Base-by-base conservation (phyloP, 2,797 vertebrate species). In the Pipistrellus kuhlii region DNA sequence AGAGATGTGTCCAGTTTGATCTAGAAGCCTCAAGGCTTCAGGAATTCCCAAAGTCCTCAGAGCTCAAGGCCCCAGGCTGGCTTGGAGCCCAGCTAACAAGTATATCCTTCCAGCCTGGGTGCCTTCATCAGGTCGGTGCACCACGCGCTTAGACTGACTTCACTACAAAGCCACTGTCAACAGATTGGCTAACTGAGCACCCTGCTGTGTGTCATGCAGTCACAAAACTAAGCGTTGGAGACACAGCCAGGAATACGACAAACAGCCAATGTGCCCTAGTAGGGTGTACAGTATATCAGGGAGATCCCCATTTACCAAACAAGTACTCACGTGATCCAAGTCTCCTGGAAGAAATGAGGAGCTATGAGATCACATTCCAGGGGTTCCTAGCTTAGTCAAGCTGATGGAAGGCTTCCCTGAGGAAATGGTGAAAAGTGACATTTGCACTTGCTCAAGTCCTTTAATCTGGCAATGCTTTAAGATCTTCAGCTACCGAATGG, bases 341-440 rank as follows among this genome's bases (percentile, higher is more conserved):
- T 62, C n/a, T 83, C 55, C 59, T n/a, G 46, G 25, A 59, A 96
- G 82, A 91, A 93, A 76, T 12, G 21, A 78, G 64, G 30, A 73
- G 57, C 46, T 57, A 41, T 51, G 51, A 89, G 25, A 77, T 68
- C 32, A 18, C 8, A 14, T 53, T 81, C 35, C 0, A 72, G 87
- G 53, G 25, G 15, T 41, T 78, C 44, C 41, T 83, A 78, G 94
- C 17, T 89, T 44, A 17, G n/a, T 46, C 18, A 17, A 6, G 20
- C 21, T 4, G 23, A 12, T 18, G 30, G 35, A 85, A 55, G 21
- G 9, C 27, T 89, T 83, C 32, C 30, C 46, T 38, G 38, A 84
- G 27, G 32, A 78, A 72, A 38, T n/a, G 13, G 5, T 53, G 66
- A 80, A 4, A 3, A 78, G 25, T 57, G 72, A 78, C 71, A 88